A percentile compares a stretch with the other conserved stretches of the same genome.
These are phyloP conservation scores for Platerodrilus igneus DNA, from an alignment of 2,888 invertebrate genomes.

Conservation along the genomic window DNA sequence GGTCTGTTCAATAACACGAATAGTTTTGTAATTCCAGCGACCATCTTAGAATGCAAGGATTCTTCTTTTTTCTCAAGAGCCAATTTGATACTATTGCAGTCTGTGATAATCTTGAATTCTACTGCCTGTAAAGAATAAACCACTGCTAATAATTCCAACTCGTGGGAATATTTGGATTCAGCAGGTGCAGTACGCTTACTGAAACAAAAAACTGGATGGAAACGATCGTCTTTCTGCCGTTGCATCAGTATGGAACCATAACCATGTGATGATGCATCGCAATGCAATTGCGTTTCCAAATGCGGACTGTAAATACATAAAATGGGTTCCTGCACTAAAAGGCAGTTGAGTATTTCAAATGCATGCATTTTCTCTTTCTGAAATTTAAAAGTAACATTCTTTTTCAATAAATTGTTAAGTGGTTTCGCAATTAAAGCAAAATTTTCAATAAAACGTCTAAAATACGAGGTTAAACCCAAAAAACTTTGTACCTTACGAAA, in stretches of 20 bases:
- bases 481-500: not conserved
- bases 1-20: no score
- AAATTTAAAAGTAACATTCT: no score
- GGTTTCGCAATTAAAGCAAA: slow-evolving; percentile 4
- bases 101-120: slow-evolving; percentile 32
- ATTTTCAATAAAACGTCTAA: slow-evolving; percentile 2
- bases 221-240: slow-evolving; percentile 24
- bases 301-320: not conserved
- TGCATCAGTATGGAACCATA: slow-evolving; percentile 35
- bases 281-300: not conserved
- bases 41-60: slow-evolving; percentile 27
- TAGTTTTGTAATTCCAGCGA: slow-evolving; percentile 9
- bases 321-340: not conserved
- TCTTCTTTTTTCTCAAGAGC: slow-evolving; percentile 33
- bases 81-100: slow-evolving; percentile 29
- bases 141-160: slow-evolving; percentile 32
- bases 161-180: slow-evolving; percentile 35
- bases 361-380: not conserved
- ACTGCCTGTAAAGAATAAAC: slow-evolving; percentile 32
- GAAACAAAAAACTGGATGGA: slow-evolving; percentile 36
- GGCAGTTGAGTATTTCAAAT: not conserved
- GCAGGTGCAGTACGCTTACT: slow-evolving; percentile 32
- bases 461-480: not conserved
- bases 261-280: slow-evolving; percentile 17
- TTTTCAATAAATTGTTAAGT: no score